Percentiles rank a stretch among this genome's conserved stretches.
Conservation (phyloP, 2,797 vertebrate species). For the Oryzias sinensis region DNA sequence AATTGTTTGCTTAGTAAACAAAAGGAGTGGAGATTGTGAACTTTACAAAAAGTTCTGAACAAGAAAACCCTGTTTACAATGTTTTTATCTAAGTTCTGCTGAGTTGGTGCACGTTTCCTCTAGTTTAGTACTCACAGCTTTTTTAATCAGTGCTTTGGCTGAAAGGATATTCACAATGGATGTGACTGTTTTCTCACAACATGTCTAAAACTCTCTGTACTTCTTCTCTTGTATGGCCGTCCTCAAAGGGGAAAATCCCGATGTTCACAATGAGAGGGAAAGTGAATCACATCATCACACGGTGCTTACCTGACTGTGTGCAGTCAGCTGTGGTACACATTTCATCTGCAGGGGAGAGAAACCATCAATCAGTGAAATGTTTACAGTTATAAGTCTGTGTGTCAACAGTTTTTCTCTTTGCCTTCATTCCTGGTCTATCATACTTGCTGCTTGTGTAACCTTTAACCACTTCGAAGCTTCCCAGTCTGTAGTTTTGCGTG, state of each 20-base stretch:
- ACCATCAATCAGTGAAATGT: constrained; percentile 39
- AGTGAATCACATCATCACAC: constrained; percentile 22
- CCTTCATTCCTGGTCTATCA: neutral
- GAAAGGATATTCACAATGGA: constrained; percentile 19
- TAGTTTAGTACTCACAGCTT: neutral
- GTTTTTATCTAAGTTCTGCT: no score
- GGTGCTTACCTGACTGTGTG: constrained; percentile 89
- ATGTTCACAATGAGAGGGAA: constrained; percentile 25
- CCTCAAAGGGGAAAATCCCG: constrained; percentile 34
- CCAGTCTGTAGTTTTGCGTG: neutral
- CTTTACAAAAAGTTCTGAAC: no score
- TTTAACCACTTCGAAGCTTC: constrained; percentile 14
- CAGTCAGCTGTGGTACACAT: constrained; percentile 92
- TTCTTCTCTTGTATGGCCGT: constrained; percentile 14
- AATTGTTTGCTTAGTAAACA: no score
- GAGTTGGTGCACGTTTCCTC: neutral
- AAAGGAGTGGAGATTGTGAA: no score
- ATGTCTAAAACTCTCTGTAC: constrained; percentile 23
- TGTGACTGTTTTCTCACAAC: constrained; percentile 24
- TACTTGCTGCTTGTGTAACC: constrained; percentile 2
- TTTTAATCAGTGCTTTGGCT: constrained; percentile 25
- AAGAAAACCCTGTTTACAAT: no score
- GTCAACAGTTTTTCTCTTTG: constrained; percentile 10
- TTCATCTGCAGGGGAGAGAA: constrained; percentile 78
- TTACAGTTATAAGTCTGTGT: constrained; percentile 40